Percentiles rank a stretch among this genome's conserved stretches.
Evolutionary conservation across 2,113 vertebrate species (phyloP).

Genomic region (Sigmodon hispidus): DNA sequence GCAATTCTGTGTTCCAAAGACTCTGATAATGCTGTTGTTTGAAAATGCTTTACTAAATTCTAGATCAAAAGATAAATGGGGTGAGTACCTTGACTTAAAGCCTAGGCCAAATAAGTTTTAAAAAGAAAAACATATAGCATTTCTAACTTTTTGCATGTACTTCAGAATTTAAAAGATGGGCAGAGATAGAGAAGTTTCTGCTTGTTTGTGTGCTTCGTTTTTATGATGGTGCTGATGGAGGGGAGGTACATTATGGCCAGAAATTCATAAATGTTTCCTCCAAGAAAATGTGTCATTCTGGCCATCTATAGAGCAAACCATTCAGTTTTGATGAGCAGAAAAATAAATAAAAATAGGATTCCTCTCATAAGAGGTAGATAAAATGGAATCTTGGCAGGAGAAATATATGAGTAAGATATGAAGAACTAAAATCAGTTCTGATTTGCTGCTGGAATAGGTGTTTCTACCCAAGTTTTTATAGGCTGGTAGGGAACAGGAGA

Average conservation of each 20-base stretch:
- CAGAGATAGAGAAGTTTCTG: not conserved
- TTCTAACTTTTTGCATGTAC: not conserved
- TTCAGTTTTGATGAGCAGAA: not conserved
- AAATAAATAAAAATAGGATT: constrained; percentile 18
- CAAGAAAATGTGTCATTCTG: constrained; percentile 18
- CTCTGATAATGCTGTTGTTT: not conserved
- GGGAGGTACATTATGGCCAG: not conserved
- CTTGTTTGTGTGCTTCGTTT: not conserved
- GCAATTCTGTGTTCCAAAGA: not conserved
- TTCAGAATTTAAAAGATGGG: not conserved
- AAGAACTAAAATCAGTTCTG: not conserved
- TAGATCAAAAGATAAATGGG: not conserved
- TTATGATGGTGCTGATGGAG: not conserved
- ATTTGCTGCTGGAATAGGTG: not conserved
- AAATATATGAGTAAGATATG: not conserved
- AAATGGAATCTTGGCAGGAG: not conserved
- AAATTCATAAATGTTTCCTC: not conserved
- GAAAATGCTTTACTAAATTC: not conserved
- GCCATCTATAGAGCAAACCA: not conserved
- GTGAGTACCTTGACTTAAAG: not conserved
- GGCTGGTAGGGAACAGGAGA: not conserved
- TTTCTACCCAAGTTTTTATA: not conserved
- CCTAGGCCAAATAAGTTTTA: not conserved
- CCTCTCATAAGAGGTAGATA: not conserved
- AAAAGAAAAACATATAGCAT: not conserved